These are phyloP conservation scores for Sturnira hondurensis DNA, from an alignment of 2,113 vertebrate genomes.

Conservation along the genomic window DNA sequence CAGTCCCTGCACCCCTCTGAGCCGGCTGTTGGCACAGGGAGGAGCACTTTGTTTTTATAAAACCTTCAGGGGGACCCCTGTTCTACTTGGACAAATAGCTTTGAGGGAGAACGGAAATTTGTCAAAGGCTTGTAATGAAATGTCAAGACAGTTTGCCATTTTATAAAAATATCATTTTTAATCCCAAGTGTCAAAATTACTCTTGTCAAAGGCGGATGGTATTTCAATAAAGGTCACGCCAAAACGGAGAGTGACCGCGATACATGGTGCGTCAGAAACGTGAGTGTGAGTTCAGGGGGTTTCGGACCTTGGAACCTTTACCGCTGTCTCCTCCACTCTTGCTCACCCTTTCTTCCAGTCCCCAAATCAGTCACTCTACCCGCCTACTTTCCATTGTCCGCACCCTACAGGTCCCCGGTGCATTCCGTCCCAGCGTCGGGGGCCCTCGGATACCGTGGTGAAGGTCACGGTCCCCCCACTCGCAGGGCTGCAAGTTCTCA, in stretches of 20 bases:
- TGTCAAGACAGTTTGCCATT: conserved; percentile 48
- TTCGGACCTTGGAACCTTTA: background rate
- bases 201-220: conserved; percentile 4
- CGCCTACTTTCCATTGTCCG: background rate
- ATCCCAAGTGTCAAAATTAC: conserved; percentile 50
- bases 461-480: background rate
- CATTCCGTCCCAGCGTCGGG: no score
- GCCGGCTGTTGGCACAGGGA: background rate
- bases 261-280: background rate
- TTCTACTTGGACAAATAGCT: background rate
- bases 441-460: background rate
- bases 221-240: conserved; percentile 54
- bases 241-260: background rate
- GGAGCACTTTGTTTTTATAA: background rate
- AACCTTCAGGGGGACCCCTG: background rate
- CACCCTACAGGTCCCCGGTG: background rate
- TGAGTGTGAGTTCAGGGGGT: background rate
- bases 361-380: background rate
- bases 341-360: background rate
- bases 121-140: conserved; percentile 42
- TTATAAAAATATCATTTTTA: conserved; percentile 52
- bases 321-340: background rate
- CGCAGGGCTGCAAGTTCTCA: background rate
- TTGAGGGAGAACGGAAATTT: conserved; percentile 18
- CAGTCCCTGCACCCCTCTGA: background rate